phyloP scores from a whole-genome alignment of 2,888 invertebrate genomes.

The Andricus quercusramuli region DNA sequence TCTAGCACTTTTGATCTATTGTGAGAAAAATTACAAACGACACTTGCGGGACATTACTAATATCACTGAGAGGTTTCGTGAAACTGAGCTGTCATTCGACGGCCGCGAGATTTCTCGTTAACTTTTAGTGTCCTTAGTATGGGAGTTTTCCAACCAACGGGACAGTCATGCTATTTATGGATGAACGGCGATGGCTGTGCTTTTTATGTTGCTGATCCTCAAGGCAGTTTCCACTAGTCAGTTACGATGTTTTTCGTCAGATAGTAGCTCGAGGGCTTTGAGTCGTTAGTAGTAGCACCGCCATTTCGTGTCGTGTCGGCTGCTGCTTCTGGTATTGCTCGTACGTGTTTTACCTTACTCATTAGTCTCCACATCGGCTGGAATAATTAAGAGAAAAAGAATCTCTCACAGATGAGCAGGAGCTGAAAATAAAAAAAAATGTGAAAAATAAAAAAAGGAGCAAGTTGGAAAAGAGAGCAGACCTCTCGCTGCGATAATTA shows the following conservation, averaged over 20 bases:
- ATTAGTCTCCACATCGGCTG: constrained; percentile 37
- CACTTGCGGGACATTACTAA: constrained; percentile 26
- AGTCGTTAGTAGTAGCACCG: constrained; percentile 1
- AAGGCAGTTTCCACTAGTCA: constrained; percentile 16
- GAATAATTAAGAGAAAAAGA: constrained; percentile 39
- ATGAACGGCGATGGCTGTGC: background rate
- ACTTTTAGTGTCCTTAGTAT: constrained; percentile 10
- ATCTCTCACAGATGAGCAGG: constrained; percentile 19
- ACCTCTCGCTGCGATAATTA: constrained; percentile 32
- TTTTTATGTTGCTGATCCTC: background rate
- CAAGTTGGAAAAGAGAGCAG: constrained; percentile 25
- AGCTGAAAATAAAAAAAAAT: constrained; percentile 29
- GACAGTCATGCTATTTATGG: constrained; percentile 19
- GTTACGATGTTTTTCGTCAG: constrained; percentile 10
- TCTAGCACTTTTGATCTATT: constrained; percentile 16
- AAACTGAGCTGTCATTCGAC: background rate
- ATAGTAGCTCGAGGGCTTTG: constrained; percentile 8
- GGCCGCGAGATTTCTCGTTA: constrained; percentile 15
- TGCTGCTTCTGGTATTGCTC: constrained; percentile 15
- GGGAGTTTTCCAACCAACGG: background rate
- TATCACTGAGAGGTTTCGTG: constrained; percentile 21
- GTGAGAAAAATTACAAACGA: constrained; percentile 9
- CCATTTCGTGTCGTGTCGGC: background rate
- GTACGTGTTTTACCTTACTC: constrained; percentile 38
- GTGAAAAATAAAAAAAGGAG: background rate